A percentile compares a stretch with the other conserved stretches of the same genome.
Conservation (phyloP, 1,140 invertebrate species). For the Anoplophora glabripennis region DNA sequence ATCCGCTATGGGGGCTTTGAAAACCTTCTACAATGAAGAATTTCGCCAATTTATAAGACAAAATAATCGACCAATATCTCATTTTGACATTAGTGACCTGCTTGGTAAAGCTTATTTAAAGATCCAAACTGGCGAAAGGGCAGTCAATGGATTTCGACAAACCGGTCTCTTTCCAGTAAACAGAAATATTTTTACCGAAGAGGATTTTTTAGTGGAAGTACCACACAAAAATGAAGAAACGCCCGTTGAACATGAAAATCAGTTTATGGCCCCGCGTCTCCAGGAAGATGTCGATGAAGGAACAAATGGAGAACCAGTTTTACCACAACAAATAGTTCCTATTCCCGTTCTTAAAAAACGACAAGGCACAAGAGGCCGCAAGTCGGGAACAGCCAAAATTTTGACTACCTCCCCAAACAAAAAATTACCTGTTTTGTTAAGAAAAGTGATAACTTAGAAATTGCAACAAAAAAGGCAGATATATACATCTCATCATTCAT, state of each 20-base stretch:
- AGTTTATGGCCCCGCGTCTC: not conserved
- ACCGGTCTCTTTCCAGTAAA: constrained; percentile 22
- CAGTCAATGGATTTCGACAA: constrained; percentile 31
- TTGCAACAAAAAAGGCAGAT: too few species aligned
- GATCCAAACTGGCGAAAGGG: constrained; percentile 11
- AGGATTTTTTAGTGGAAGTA: constrained; percentile 23
- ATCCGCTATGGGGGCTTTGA: constrained; percentile 35
- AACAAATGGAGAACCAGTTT: not conserved
- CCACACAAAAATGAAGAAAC: not conserved
- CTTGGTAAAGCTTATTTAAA: constrained; percentile 22
- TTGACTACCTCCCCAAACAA: constrained; percentile 14
- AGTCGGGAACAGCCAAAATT: constrained; percentile 18
- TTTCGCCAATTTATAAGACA: constrained; percentile 17
- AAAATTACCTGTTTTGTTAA: too few species aligned
- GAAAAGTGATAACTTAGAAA: too few species aligned
- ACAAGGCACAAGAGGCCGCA: constrained; percentile 12
- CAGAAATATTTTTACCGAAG: constrained; percentile 20
- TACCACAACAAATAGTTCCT: constrained; percentile 4
- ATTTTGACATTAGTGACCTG: constrained; percentile 15
- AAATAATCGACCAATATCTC: constrained; percentile 14
- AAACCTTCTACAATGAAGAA: constrained; percentile 31
- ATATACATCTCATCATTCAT: too few species aligned
- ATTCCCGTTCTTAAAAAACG: constrained; percentile 2
- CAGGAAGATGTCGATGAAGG: not conserved
- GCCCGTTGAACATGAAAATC: not conserved